Evolutionary conservation across 1,140 invertebrate species (phyloP), one percentile per base, ranked within the genome.

Genomic region (Plutomurus gul): DNA sequence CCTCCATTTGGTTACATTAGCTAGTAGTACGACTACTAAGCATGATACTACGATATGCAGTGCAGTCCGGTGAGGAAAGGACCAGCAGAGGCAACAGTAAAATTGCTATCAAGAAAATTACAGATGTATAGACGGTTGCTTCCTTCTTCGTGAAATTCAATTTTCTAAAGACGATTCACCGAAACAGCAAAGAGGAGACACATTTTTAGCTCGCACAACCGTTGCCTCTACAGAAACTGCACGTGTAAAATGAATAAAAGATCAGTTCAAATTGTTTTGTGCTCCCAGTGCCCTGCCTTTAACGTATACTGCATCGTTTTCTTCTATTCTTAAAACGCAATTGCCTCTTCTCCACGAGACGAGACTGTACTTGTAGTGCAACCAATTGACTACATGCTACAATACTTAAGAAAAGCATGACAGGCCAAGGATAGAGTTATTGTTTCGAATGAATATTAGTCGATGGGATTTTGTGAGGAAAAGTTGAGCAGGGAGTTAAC

Each of bases 201-300:
- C 27, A 30, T 33, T 60, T 13, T 36, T 1, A n/a, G 27, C 25
- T 33, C 36, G 16, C n/a, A n/a, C 30, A 65, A 65, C 56, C 22
- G 56, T 33, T 36, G 56, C 56, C 18, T 65, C 36, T 65, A 65
- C 30, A 65, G 56, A 33, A 65, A 30, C 56, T 65, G 10, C 25
- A 65, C 27, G 56, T 27, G 36, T 27, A 65, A 65, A 65, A 65
- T 65, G 56, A 65, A 65, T 65, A 65, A 65, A 30, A 16, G 56
- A 65, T 65, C 27, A 65, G 56, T 33, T 36, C 56, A 65, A 65
- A 65, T 65, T 65, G 56, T 65, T 65, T 65, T 65, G 56, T 65
- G 56, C 56, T 65, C 30, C 30, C 3, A 51, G 25, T 22, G n/a
- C n/a, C n/a, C n/a, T n/a, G n/a, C n/a, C n/a, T n/a, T n/a, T n/a